These are phyloP conservation scores for Plotosus lineatus DNA, from an alignment of 2,113 vertebrate genomes.

Conservation along the genomic window DNA sequence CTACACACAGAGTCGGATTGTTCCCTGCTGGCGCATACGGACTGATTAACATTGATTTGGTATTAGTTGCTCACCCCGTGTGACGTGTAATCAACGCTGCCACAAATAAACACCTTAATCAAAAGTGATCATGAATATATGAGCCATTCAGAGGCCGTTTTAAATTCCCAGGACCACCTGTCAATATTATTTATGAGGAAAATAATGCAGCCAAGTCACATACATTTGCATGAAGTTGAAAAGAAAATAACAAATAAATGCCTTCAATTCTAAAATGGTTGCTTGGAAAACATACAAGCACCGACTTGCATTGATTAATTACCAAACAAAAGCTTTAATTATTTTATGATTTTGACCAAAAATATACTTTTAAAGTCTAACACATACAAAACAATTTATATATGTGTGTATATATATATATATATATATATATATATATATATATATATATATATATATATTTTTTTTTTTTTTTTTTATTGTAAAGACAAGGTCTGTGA, in stretches of 20 bases:
- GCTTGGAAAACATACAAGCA: background rate
- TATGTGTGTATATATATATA: no score
- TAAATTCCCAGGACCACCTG: background rate
- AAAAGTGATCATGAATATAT: constrained; percentile 11
- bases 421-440: no score
- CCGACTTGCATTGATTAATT: background rate
- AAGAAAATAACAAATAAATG: background rate
- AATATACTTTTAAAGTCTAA: no score
- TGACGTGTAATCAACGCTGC: constrained; percentile 12
- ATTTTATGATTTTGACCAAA: no score
- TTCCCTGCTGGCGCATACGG: background rate
- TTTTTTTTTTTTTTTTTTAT: no score
- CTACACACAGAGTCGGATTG: background rate
- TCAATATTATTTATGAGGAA: constrained; percentile 12
- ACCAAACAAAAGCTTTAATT: no score
- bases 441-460: no score
- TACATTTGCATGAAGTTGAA: background rate
- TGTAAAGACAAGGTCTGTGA: no score
- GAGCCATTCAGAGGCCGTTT: constrained; percentile 7
- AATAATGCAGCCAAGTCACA: background rate
- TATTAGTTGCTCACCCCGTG: constrained; percentile 19
- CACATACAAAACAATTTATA: no score
- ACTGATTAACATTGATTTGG: constrained; percentile 24
- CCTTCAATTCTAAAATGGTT: background rate
- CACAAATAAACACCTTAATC: constrained; percentile 26